Evolutionary conservation across 2,797 vertebrate species (phyloP), one percentile per base, ranked within the genome.

Genomic region (Novumbra hubbsi): DNA sequence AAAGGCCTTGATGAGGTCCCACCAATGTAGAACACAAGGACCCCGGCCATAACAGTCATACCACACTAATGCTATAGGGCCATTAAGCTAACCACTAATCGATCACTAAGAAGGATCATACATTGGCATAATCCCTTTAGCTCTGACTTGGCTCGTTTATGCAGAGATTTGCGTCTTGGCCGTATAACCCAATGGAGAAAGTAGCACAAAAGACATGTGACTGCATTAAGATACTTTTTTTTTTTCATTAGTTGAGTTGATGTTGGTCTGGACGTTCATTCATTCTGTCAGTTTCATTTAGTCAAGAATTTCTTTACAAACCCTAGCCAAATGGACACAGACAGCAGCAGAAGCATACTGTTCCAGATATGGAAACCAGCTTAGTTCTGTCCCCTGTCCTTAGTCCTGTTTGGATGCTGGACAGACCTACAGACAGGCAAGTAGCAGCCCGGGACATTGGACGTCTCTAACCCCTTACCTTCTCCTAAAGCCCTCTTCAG

Each of bases 401-500:
- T n/a, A n/a, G 5, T 64, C 15, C 24, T 28, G 28, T 30, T 16
- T 64, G 11, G 41, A 49, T 24, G 21, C 45, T 24, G 24, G 41
- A 24, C 9, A 0, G 5, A 21, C 12, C 15, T 12, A 49, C 9
- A 17, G 41, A 49, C 21, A 24, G 16, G 48, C 7, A 75, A 27
- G 57, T 70, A 70, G 55, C 30, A 55, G 73, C 52, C 19, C 38
- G 49, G 68, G 45, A 27, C 17, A 63, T 16, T 48, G 21, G 67
- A 15, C n/a, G 50, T 24, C 52, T 17, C 27, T 28, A 41, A 48
- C 19, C 79, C 73, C 5, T 85, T 93, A 97, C 97, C 96, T 94
- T 99, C 98, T 86, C 96, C 97, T 0, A 99, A 93, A 0, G 95
- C 96, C 89, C 94, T 96, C 88, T 99, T 97, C 86, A 99, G 92